Conservation (phyloP, 2,113 vertebrate genomes). For the Toxostoma redivivum region DNA sequence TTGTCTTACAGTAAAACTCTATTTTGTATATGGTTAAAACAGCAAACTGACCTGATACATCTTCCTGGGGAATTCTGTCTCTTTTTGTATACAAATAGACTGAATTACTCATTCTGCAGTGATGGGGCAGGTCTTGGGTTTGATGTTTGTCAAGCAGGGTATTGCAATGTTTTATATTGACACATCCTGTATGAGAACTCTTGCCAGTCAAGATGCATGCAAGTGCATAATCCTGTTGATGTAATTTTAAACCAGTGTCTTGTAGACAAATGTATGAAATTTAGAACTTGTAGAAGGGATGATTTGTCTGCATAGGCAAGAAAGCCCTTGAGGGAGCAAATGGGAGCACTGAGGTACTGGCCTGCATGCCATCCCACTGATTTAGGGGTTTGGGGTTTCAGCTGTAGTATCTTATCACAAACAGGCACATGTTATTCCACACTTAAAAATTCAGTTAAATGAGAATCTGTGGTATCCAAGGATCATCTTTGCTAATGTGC, state of each 20-base stretch:
- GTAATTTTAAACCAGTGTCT: background rate
- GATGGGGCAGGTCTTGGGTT: background rate
- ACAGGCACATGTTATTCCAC: fast-evolving
- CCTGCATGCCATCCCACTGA: background rate
- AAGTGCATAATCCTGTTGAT: background rate
- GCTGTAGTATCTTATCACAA: background rate
- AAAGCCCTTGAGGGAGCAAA: background rate
- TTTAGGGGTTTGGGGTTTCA: background rate
- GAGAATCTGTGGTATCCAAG: background rate
- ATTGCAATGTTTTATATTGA: background rate
- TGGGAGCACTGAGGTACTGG: background rate
- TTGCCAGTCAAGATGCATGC: background rate
- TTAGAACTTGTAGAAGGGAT: background rate
- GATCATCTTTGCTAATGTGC: background rate
- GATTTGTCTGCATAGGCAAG: background rate
- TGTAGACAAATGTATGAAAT: background rate
- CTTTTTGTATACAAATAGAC: background rate
- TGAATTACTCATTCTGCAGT: background rate
- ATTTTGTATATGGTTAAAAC: background rate
- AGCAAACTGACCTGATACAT: background rate
- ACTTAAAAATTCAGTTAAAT: background rate
- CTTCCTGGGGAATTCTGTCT: background rate
- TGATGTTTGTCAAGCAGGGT: background rate
- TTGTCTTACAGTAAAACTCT: background rate
- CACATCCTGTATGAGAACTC: background rate